Evolutionary conservation across 2,113 vertebrate species (phyloP).

Genomic region (Monopterus albus): DNA sequence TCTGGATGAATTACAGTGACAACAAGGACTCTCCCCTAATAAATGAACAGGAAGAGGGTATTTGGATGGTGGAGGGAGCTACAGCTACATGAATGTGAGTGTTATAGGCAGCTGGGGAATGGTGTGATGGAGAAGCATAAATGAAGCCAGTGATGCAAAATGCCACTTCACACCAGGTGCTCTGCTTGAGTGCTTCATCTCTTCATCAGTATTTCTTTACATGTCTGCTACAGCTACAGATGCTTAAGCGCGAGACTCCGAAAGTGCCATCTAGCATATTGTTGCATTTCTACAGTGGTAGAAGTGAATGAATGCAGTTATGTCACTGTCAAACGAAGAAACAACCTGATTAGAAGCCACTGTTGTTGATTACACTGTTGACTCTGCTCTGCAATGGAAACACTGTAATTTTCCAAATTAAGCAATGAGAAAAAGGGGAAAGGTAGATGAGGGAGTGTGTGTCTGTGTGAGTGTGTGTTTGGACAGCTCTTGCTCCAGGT

Average conservation of each 20-base stretch:
- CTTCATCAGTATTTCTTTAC: neutral
- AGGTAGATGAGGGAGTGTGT: neutral
- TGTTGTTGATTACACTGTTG: constrained; percentile 6
- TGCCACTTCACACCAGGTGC: too few relatives aligned
- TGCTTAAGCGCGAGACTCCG: neutral
- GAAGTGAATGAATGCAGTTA: neutral
- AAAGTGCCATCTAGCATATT: neutral
- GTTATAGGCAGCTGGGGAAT: too few relatives aligned
- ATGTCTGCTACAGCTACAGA: too few relatives aligned
- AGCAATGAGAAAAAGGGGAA: constrained; percentile 10
- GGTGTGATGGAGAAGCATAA: too few relatives aligned
- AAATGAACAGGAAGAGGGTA: too few relatives aligned
- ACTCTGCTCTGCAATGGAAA: neutral
- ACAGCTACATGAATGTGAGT: too few relatives aligned
- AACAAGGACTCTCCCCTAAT: too few relatives aligned
- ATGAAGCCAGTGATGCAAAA: too few relatives aligned
- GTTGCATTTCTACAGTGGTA: neutral
- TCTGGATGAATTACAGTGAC: too few relatives aligned
- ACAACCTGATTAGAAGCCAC: neutral
- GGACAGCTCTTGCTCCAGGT: constrained; percentile 41
- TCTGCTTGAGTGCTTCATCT: too few relatives aligned
- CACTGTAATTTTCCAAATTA: constrained; percentile 36
- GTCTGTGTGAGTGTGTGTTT: constrained; percentile 1
- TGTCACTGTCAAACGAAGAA: constrained; percentile 2
- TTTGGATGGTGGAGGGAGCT: too few relatives aligned